phyloP scores from a whole-genome alignment of 1,140 invertebrate genomes.

The Oreohelix idahoensis region DNA sequence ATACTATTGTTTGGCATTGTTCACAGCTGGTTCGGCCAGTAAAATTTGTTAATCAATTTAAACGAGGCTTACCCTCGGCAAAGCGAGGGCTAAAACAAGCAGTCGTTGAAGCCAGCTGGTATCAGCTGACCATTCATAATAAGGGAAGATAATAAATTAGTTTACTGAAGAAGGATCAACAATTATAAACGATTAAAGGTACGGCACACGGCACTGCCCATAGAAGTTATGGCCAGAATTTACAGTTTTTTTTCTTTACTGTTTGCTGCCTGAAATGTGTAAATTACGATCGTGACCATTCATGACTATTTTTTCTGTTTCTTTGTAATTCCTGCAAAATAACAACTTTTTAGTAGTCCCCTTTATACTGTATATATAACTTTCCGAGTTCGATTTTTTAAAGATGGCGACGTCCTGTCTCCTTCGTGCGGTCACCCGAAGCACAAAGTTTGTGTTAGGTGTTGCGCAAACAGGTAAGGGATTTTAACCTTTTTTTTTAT shows the following conservation, averaged over 20 bases:
- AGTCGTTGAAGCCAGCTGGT: too few species aligned
- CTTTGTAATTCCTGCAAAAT: not conserved
- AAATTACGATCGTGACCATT: not conserved
- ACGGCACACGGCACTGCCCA: too few species aligned
- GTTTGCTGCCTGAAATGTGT: not conserved
- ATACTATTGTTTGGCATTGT: constrained; percentile 40
- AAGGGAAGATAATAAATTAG: too few species aligned
- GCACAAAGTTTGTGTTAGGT: not conserved
- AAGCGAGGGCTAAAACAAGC: too few species aligned
- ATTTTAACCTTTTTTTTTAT: not conserved
- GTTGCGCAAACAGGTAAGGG: not conserved
- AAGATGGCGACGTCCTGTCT: constrained; percentile 28
- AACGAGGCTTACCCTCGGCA: too few species aligned
- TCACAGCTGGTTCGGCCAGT: not conserved
- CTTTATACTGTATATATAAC: not conserved
- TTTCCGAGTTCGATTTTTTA: too few species aligned
- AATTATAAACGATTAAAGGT: too few species aligned
- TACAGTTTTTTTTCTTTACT: too few species aligned
- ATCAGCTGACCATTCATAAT: too few species aligned
- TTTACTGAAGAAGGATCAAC: too few species aligned
- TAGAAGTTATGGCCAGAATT: too few species aligned
- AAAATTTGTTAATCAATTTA: not conserved
- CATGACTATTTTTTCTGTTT: not conserved
- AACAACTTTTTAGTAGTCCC: not conserved
- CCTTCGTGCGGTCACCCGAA: not conserved